Base-by-base conservation (phyloP, 1,140 invertebrate species). In the Venustaconcha ellipsiformis region DNA sequence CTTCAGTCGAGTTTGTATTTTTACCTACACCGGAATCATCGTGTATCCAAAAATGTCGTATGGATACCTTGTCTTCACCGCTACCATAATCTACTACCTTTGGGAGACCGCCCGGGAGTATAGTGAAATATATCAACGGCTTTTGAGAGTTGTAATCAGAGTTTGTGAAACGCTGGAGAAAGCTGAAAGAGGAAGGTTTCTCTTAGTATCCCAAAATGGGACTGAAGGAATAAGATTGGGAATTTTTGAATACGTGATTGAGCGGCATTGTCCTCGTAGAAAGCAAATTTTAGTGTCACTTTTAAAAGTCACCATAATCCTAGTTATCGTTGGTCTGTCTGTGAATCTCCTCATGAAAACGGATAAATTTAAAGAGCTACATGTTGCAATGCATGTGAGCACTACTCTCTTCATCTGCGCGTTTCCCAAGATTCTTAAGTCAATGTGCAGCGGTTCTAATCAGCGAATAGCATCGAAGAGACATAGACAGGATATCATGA, bases 371-470 rank as follows among this genome's bases (percentile, higher is more conserved):
- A 26, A 59, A 14, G 48, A 75, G 56, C 56, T 75, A 14, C 57
- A 62, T 30, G 58, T 57, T n/a, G 56, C 63, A 13, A 57, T 69
- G 57, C 67, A 75, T 15, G 67, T 75, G 57, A 57, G 14, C 26
- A 75, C 73, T 48, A 67, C 67, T 56, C 48, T 75, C 20, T 75
- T 75, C 57, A 75, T 70, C 14, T 75, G 73, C 48, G 66, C 67
- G 18, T 63, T 75, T n/a, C 66, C 73, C 18, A 30, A 69, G n/a
- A 68, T 75, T 48, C 13, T 63, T 18, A 75, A 26, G n/a, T 56
- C 18, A 4, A 37, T 69, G 57, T 75, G 73, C 55, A 37, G 23
- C 2, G 23, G 56, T 20, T 23, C 17, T 14, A 37, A 48, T 14
- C 1, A 56, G 57, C 68, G 26, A 58, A 59, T 20, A 11, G 58